These are phyloP conservation scores for Tetramorium simillimum DNA, from an alignment of 1,140 invertebrate species.

Conservation along the genomic window DNA sequence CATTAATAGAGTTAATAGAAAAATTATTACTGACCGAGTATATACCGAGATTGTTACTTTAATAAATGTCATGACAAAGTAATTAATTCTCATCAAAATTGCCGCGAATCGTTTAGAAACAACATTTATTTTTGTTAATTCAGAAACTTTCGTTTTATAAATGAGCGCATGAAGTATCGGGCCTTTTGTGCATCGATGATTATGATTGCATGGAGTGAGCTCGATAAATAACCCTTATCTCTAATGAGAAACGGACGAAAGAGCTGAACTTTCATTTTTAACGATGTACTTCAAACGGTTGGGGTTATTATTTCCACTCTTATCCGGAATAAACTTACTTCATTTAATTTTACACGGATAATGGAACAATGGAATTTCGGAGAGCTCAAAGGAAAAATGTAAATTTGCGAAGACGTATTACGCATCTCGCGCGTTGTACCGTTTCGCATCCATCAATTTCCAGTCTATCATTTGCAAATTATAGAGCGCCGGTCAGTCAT, in stretches of 20 bases:
- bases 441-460: background rate
- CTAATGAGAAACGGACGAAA: conserved; percentile 11
- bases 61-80: background rate
- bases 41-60: background rate
- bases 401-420: conserved; percentile 4
- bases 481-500: background rate
- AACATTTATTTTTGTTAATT: background rate
- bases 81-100: background rate
- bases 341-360: conserved; percentile 3
- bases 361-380: background rate
- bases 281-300: background rate
- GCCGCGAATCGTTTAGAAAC: background rate
- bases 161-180: background rate
- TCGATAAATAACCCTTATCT: conserved; percentile 10
- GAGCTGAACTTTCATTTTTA: background rate
- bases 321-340: background rate
- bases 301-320: background rate
- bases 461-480: conserved; percentile 8
- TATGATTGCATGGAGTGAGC: background rate
- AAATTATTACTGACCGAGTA: background rate
- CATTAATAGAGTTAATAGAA: background rate
- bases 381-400: background rate
- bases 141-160: background rate
- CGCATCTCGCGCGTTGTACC: background rate
- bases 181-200: background rate